phyloP scores from a whole-genome alignment of 2,797 vertebrate species.

The Pristis pectinata region DNA sequence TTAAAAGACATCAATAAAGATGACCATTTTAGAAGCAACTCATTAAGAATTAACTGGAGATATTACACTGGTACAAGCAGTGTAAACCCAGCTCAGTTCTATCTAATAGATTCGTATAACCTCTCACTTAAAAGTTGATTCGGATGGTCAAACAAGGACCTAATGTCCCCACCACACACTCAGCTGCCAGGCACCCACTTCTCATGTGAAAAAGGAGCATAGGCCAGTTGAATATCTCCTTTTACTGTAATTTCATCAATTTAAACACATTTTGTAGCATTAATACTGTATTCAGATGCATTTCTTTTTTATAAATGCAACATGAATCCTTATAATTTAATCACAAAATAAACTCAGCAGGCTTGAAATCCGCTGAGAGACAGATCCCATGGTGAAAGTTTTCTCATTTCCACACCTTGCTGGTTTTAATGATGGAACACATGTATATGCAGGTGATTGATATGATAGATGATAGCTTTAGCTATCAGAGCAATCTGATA shows the following conservation, averaged over 20 bases:
- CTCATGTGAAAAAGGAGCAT: neutral
- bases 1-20: neutral
- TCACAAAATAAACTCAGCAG: neutral
- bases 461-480: constrained; percentile 5
- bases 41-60: neutral
- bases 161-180: neutral
- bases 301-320: no score
- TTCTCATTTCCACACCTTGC: constrained; percentile 27
- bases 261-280: neutral
- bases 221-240: neutral
- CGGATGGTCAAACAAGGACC: neutral
- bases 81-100: neutral
- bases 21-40: neutral
- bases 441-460: constrained; percentile 16
- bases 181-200: neutral
- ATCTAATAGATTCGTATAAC: neutral
- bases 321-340: neutral
- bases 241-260: neutral
- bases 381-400: constrained; percentile 4
- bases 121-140: neutral
- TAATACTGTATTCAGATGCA: neutral
- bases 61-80: neutral
- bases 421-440: neutral
- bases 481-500: constrained; percentile 10
- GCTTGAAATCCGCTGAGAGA: neutral